Evolutionary conservation across 1,140 invertebrate genomes (phyloP), one percentile per base, ranked within the genome.

Genomic region (Neodiprion virginianus): DNA sequence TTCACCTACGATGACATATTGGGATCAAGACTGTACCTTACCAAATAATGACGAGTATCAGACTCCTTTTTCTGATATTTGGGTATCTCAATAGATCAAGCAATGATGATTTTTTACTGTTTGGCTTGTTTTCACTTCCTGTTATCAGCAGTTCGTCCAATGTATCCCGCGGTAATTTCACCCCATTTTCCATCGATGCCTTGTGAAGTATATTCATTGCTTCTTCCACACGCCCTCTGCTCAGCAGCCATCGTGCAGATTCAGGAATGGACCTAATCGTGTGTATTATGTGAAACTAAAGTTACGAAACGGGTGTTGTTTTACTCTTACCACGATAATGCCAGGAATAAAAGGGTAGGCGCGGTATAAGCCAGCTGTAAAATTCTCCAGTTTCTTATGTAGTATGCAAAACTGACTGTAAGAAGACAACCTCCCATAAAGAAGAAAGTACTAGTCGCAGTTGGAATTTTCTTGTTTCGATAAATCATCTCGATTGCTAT

Each of bases 401-500:
- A 91, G 84, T 93, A 95, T 2, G 93, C 95, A 81, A 95, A 92
- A 0, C 85, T 88, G 7, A 93, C 92, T 1, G 93, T 93, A 61
- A 94, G 85, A 82, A 95, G 91, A 72, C 94, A 94, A 48, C 95
- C 95, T 40, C 91, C 81, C 1, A 94, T 94, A 87, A 96, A 96
- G 84, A 95, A 95, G 86, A 94, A 93, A 79, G 91, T 92, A 7
- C 93, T 92, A 67, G 95, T 92, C 14, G 94, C 95, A 70, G 94
- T 93, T 67, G 94, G 89, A 61, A 93, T 90, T 67, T 95, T 90
- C 82, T 93, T 94, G 53, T 89, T 89, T 0, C 94, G 92, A 1
- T 94, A 94, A n/a, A 96, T 94, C 92, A 95, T 94, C 88, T 97
- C 95, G 83, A 96, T 89, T 73, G 94, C 95, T 94, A 78, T 53